Evolutionary conservation across 2,888 invertebrate genomes (phyloP), one percentile per base, ranked within the genome.

Genomic region (Lithodes maja): DNA sequence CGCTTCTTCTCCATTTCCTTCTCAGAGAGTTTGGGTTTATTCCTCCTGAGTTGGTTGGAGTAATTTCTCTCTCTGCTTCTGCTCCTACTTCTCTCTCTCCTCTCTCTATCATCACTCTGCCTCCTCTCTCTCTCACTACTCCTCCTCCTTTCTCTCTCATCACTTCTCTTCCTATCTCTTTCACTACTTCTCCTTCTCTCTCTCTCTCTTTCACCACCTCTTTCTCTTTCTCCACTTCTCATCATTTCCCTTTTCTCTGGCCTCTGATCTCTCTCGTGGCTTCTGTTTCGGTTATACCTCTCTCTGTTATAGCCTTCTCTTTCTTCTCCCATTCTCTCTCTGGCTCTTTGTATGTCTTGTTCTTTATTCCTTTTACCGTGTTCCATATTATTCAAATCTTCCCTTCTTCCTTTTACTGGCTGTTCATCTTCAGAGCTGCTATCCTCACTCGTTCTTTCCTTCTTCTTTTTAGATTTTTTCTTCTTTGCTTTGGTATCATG

Each of bases 1-100:
- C 90, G 55, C 52, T 79, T 83, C 50, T 75, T 53, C 17, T 87
- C 85, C 87, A 90, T 87, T 33, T 90, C 90, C n/a, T 85, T 81
- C 5, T 84, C 81, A n/a, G 84, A 77, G 3, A 89, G 52, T 55
- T 49, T 89, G 15, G 33, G 74, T n/a, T 86, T 81, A 3, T 17
- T 33, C 17, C 49, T 53, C 17, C 53, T 33, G 2, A 15, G 74
- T 3, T 82, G 17, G 12, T n/a, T 53, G 12, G 54, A 7, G 5
- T 75, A 9, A 53, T 75, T 50, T 17, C 55, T 74, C 15, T 74
- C 79, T 53, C 69, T 81, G 54, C 81, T 61, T 9, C n/a, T 55
- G 12, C 86, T 81, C n/a, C 86, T 86, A 5, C 52, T 82, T 12
- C 77, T 86, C 3, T 7, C 75, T n/a, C n/a, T 15, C 17, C 17